Evolutionary conservation across 2,888 invertebrate species (phyloP).

Genomic region (Heliconius hortense): DNA sequence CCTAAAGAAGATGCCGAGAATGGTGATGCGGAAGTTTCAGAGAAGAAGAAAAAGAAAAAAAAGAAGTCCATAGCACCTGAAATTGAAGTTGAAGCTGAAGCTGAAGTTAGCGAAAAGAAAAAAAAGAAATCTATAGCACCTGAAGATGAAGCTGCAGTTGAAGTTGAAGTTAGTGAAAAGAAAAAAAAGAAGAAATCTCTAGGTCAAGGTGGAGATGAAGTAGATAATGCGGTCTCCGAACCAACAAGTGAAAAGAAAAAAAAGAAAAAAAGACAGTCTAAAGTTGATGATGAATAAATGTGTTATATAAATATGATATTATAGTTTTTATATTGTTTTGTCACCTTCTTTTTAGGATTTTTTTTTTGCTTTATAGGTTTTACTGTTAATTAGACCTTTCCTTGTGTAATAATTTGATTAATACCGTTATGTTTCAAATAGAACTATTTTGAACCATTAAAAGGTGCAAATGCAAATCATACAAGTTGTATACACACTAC

Average conservation of each 20-base stretch:
- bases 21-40: conserved; percentile 47
- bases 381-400: neutral
- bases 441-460: neutral
- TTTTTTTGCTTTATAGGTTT: neutral
- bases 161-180: conserved; percentile 27
- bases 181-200: conserved; percentile 48
- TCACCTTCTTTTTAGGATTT: neutral
- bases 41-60: conserved; percentile 47
- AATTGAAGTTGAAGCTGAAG: neutral
- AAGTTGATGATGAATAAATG: conserved; percentile 59
- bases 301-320: neutral
- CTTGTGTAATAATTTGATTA: neutral
- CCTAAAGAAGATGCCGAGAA: conserved; percentile 61
- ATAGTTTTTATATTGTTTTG: conserved; percentile 3
- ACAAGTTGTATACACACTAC: neutral
- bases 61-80: conserved; percentile 23
- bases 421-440: neutral
- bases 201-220: conserved; percentile 43
- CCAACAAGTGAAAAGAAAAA: conserved; percentile 70
- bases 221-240: neutral
- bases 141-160: conserved; percentile 2
- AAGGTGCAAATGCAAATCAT: neutral
- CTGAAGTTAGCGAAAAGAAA: conserved; percentile 33
- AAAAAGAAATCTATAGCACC: conserved; percentile 45
- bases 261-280: conserved; percentile 70